phyloP scores from a whole-genome alignment of 2,113 vertebrate genomes.

The Xerus inauris region DNA sequence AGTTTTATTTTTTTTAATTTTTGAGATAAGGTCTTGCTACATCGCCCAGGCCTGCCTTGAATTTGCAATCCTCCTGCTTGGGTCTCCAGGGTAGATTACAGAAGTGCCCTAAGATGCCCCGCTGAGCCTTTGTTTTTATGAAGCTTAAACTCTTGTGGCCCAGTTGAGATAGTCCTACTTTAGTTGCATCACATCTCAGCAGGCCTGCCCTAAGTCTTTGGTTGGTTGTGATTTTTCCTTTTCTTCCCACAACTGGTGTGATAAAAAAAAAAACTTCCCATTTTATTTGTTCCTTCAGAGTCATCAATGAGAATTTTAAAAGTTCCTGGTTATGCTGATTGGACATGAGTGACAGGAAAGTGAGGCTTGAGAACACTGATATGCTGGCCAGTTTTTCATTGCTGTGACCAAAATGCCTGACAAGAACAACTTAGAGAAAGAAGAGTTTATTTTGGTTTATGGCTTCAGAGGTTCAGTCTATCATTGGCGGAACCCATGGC shows the following conservation, averaged over 20 bases:
- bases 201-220: background rate
- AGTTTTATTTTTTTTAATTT: no score
- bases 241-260: background rate
- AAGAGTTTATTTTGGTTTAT: no score
- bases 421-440: no score
- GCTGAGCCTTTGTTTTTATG: slow-evolving; percentile 38
- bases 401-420: no score
- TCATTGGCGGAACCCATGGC: no score
- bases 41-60: no score
- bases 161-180: background rate
- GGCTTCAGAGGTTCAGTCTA: no score
- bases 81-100: no score
- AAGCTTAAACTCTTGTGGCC: background rate
- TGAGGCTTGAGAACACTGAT: no score
- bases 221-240: background rate
- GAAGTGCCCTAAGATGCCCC: background rate
- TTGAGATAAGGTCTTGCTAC: no score
- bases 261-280: background rate
- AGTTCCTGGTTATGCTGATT: background rate
- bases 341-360: background rate
- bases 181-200: background rate
- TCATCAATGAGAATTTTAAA: background rate
- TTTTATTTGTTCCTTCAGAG: background rate
- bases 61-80: no score
- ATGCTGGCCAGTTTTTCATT: no score